These are phyloP conservation scores for Phania funesta DNA, from an alignment of 2,888 invertebrate genomes.

Conservation along the genomic window DNA sequence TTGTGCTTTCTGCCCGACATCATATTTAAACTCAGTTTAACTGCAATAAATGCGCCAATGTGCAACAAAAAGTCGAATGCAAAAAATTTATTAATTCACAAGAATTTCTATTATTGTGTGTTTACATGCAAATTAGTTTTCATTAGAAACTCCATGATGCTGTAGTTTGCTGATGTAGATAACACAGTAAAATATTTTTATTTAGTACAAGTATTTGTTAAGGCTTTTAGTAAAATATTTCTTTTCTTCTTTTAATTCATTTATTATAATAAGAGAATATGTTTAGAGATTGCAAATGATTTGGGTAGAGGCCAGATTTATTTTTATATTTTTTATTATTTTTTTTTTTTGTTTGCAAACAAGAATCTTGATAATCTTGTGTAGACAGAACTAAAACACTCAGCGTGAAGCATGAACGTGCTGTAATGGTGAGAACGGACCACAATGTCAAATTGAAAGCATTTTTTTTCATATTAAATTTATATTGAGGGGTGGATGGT, in stretches of 20 bases:
- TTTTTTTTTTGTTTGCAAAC: slow-evolving; percentile 12
- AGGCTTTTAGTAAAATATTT: slow-evolving; percentile 52
- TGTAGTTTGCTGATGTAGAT: slow-evolving; percentile 52
- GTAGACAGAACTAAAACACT: slow-evolving; percentile 26
- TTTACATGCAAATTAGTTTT: slow-evolving; percentile 56
- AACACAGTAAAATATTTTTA: slow-evolving; percentile 41
- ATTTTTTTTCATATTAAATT: neutral
- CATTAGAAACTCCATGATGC: slow-evolving; percentile 34
- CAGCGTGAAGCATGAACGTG: slow-evolving; percentile 24
- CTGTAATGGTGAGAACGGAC: neutral
- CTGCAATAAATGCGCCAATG: neutral
- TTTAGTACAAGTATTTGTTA: slow-evolving; percentile 48
- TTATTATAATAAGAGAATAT: slow-evolving; percentile 4
- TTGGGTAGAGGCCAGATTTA: slow-evolving; percentile 26
- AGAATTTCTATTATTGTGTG: slow-evolving; percentile 32
- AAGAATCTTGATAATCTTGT: slow-evolving; percentile 54
- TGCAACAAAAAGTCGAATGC: neutral
- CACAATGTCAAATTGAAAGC: slow-evolving; percentile 36
- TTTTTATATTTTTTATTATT: neutral
- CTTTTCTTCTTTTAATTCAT: slow-evolving; percentile 15
- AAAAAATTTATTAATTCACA: slow-evolving; percentile 20
- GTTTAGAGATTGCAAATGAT: slow-evolving; percentile 29
- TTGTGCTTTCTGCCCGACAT: neutral
- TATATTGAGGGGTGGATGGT: slow-evolving; percentile 32
- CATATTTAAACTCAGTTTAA: neutral